Percentiles rank a stretch among this genome's conserved stretches.
These are phyloP conservation scores for Tachina grossa DNA, from an alignment of 2,888 invertebrate species.

Conservation along the genomic window DNA sequence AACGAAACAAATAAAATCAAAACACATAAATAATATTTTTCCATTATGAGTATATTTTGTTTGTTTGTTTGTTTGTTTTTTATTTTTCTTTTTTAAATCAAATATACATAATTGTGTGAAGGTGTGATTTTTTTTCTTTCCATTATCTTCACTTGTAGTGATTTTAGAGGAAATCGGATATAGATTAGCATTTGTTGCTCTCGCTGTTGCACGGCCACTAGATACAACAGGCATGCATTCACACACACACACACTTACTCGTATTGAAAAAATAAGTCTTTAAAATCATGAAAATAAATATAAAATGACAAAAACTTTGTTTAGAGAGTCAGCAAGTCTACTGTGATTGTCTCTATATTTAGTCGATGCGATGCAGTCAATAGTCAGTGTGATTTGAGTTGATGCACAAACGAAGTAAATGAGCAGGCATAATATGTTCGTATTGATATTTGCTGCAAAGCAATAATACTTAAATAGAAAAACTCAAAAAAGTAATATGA, in stretches of 20 bases:
- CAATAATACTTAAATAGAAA: too few species aligned
- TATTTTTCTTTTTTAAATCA: slow-evolving; percentile 25
- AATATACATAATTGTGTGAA: slow-evolving; percentile 46
- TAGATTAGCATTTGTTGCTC: slow-evolving; percentile 64
- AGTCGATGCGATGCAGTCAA: background rate
- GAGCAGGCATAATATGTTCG: background rate
- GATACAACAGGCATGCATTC: too few species aligned
- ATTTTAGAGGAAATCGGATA: slow-evolving; percentile 69
- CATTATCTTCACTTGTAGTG: slow-evolving; percentile 10
- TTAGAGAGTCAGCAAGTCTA: slow-evolving; percentile 67
- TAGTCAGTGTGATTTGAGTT: slow-evolving; percentile 13
- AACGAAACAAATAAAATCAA: slow-evolving; percentile 26
- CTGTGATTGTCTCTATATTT: slow-evolving; percentile 26
- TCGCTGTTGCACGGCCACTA: slow-evolving; percentile 7
- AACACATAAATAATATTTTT: slow-evolving; percentile 61
- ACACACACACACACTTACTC: too few species aligned
- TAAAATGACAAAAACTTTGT: slow-evolving; percentile 30
- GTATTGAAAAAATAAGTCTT: background rate
- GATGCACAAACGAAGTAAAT: background rate
- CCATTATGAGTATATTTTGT: slow-evolving; percentile 29
- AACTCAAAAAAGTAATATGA: too few species aligned
- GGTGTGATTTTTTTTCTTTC: slow-evolving; percentile 69
- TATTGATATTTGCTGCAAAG: background rate
- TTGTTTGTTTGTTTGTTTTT: too few species aligned
- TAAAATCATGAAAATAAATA: slow-evolving; percentile 3